phyloP scores from a whole-genome alignment of 2,113 vertebrate species.

The Sminthopsis crassicaudata region DNA sequence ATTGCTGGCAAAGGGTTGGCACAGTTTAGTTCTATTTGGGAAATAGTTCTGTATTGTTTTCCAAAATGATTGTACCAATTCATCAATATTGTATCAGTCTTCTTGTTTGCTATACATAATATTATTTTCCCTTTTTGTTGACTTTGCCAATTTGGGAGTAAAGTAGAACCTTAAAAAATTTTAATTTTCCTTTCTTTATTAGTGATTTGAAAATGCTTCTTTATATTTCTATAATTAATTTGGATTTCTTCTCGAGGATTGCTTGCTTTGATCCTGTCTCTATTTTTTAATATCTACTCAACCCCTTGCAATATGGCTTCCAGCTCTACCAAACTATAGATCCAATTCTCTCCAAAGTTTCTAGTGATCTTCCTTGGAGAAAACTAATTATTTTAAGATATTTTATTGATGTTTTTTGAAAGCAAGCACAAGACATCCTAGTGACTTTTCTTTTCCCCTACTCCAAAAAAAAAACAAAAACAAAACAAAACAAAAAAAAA shows the following conservation, averaged over 20 bases:
- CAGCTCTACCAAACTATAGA: too few relatives aligned
- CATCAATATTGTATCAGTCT: neutral
- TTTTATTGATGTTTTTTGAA: too few relatives aligned
- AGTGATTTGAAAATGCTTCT: neutral
- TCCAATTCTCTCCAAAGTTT: too few relatives aligned
- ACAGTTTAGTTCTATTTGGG: neutral
- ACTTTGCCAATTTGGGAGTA: neutral
- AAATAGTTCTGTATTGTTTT: neutral
- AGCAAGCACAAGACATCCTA: too few relatives aligned
- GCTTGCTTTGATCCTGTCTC: too few relatives aligned
- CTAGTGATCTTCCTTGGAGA: too few relatives aligned
- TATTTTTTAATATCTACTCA: too few relatives aligned
- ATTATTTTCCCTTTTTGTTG: neutral
- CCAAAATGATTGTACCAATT: neutral
- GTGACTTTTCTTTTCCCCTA: too few relatives aligned
- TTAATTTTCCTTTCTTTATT: neutral
- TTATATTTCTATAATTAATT: neutral
- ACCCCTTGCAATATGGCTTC: too few relatives aligned
- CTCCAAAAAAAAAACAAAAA: too few relatives aligned
- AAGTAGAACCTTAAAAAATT: neutral
- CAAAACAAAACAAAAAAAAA: too few relatives aligned
- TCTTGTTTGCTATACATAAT: neutral
- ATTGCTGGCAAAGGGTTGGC: neutral
- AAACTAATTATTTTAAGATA: too few relatives aligned
- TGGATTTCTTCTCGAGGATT: neutral